Conservation (phyloP, 2,113 vertebrate species). For the Atherinomorus stipes region DNA sequence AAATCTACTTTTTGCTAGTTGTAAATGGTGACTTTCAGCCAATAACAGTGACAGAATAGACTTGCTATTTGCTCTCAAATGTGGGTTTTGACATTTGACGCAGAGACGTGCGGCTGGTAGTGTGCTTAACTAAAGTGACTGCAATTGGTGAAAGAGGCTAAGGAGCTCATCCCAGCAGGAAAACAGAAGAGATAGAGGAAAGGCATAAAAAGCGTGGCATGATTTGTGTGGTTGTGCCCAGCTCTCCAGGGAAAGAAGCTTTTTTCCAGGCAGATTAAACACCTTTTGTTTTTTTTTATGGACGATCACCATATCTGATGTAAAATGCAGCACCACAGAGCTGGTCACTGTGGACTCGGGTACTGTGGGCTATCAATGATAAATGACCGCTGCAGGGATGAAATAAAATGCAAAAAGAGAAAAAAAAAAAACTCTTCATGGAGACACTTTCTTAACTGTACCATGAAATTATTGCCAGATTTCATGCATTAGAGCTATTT, state of each 20-base stretch:
- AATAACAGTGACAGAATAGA: conserved; percentile 20
- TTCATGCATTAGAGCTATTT: conserved; percentile 73
- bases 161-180: conserved; percentile 20
- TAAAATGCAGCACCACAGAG: conserved; percentile 68
- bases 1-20: conserved; percentile 52
- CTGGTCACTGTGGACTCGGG: conserved; percentile 73
- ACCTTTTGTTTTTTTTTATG: conserved; percentile 24
- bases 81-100: conserved; percentile 22
- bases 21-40: conserved; percentile 37
- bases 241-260: conserved; percentile 45
- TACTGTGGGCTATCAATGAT: conserved; percentile 51
- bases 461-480: conserved; percentile 60
- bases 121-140: conserved; percentile 40
- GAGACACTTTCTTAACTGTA: conserved; percentile 62
- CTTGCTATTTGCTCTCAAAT: conserved; percentile 53
- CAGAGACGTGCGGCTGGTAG: conserved; percentile 21
- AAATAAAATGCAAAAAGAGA: conserved; percentile 23
- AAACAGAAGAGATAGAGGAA: not conserved
- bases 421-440: conserved; percentile 36
- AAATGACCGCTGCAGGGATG: conserved; percentile 57
- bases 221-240: conserved; percentile 71
- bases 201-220: conserved; percentile 46
- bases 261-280: conserved; percentile 39
- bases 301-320: conserved; percentile 44
- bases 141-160: conserved; percentile 13